Evolutionary conservation across 2,888 invertebrate species (phyloP), one percentile per base, ranked within the genome.

Genomic region (Amaurobius ferox): DNA sequence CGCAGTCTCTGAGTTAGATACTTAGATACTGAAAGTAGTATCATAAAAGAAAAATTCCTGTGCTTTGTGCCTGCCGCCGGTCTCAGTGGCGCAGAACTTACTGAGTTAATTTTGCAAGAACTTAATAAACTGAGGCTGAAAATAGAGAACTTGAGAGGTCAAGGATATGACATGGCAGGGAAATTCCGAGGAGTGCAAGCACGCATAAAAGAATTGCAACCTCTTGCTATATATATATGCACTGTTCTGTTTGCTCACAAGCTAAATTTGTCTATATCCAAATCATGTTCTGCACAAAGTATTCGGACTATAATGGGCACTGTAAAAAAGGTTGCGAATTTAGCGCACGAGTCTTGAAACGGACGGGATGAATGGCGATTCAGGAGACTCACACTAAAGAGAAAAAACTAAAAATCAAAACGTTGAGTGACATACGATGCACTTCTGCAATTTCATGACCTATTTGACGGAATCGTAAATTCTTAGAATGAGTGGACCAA

Each of bases 171-270:
- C 28, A 62, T 62, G 62, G 0, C 26, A 0, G 62, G 62, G 9
- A 23, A 62, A 62, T 62, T 44, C 29, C 62, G 62, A 26, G 62
- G 62, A 1, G 28, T 62, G 3, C 62, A 62, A 28, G 62, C 62
- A 26, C 26, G 26, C 1, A 26, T 62, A 0, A 62, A 28, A 28
- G 62, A 62, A 62, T 26, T 26, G 19, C 29, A 62, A 1, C 62
- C 62, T 0, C 26, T 26, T 13, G 62, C 62, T 5, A 1, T 62
- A 13, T 62, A 28, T 26, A 62, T 26, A 1, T 62, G 62, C 62
- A 28, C 28, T 2, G n/a, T n/a, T n/a, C n/a, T n/a, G n/a, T n/a
- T n/a, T n/a, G 26, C 2, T 7, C 26, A 62, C n/a, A 26, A 23
- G n/a, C 28, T 62, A 26, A 62, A 62, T 5, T 13, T 62, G 29